These are phyloP conservation scores for Diabrotica virgifera DNA, from an alignment of 1,140 invertebrate species.

Conservation along the genomic window DNA sequence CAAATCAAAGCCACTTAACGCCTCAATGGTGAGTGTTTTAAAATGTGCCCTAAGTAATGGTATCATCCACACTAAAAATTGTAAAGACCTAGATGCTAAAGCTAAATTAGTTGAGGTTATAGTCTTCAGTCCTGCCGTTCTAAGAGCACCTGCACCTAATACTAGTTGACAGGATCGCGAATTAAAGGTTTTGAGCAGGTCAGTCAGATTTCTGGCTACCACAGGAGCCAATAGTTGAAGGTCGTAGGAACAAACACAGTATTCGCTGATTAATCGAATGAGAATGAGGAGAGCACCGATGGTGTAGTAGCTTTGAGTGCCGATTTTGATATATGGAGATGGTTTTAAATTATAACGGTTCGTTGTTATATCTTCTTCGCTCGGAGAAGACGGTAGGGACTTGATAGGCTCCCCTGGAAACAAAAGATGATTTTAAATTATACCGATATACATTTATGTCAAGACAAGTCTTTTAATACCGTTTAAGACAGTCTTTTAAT, in stretches of 20 bases:
- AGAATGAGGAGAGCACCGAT: constrained; percentile 83
- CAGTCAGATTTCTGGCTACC: constrained; percentile 77
- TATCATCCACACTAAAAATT: constrained; percentile 75
- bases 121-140: constrained; percentile 91
- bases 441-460: too few species aligned
- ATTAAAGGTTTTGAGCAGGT: constrained; percentile 88
- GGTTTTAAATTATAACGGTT: constrained; percentile 30
- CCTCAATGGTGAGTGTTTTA: constrained; percentile 50
- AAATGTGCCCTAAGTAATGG: constrained; percentile 69
- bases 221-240: constrained; percentile 63
- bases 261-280: constrained; percentile 85
- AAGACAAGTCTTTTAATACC: too few species aligned
- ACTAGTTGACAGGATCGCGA: constrained; percentile 91
- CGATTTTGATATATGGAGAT: constrained; percentile 63
- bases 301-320: constrained; percentile 79
- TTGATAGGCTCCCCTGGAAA: constrained; percentile 42
- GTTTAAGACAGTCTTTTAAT: too few species aligned
- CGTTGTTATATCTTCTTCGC: constrained; percentile 30
- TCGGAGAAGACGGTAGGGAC: constrained; percentile 37
- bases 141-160: constrained; percentile 90
- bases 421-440: too few species aligned
- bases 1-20: constrained; percentile 54
- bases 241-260: constrained; percentile 76
- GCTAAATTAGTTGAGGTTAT: constrained; percentile 95
- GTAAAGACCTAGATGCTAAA: constrained; percentile 83